Evolutionary conservation across 2,113 vertebrate genomes (phyloP).

Genomic region (Sapayoa aenigma): DNA sequence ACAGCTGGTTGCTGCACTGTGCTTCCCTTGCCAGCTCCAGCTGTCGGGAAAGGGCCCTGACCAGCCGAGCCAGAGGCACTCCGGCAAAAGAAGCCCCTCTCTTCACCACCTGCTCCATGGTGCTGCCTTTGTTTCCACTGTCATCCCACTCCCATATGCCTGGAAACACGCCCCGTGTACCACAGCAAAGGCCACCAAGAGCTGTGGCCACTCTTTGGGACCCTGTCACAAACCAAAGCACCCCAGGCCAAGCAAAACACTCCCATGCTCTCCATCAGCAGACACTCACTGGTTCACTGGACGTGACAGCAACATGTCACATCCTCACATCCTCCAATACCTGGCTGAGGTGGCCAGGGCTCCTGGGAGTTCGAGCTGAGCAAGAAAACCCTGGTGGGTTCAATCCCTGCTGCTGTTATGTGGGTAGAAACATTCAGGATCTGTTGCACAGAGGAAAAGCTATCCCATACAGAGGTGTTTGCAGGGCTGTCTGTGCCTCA

Average conservation of each 20-base stretch:
- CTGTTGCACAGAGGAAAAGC: neutral
- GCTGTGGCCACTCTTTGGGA: neutral
- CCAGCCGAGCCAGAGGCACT: neutral
- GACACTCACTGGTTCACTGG: fast-evolving
- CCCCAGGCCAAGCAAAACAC: neutral
- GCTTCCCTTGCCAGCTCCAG: neutral
- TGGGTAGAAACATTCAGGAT: fast-evolving
- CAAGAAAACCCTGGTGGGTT: neutral
- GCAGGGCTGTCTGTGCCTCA: neutral
- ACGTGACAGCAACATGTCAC: neutral
- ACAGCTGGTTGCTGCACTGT: neutral
- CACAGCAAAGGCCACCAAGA: neutral
- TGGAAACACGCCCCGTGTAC: fast-evolving
- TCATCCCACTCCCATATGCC: fast-evolving
- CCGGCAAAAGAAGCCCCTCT: neutral
- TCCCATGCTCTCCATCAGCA: neutral
- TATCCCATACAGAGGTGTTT: fast-evolving
- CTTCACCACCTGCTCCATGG: neutral
- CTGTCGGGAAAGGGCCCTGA: neutral
- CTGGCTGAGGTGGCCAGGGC: fast-evolving
- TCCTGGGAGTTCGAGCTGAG: neutral
- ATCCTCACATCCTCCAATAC: neutral
- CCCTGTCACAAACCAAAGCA: neutral
- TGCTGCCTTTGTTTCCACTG: neutral
- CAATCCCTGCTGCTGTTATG: neutral